Evolutionary conservation across 2,113 vertebrate species (phyloP).

Genomic region (Ailuropoda melanoleuca): DNA sequence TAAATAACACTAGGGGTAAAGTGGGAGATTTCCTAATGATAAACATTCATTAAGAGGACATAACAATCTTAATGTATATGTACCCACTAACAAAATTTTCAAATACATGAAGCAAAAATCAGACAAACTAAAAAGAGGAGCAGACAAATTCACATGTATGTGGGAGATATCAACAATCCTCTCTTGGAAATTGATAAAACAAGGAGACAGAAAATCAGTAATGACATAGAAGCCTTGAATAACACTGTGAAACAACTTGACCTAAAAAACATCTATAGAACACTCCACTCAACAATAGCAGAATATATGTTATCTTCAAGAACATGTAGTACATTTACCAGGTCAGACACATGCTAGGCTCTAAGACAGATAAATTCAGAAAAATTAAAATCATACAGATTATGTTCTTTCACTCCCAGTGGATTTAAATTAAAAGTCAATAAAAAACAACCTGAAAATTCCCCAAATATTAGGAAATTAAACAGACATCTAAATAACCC

Average conservation of each 20-base stretch:
- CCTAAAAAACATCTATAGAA: not conserved
- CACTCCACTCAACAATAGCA: not conserved
- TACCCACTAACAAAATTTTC: not conserved
- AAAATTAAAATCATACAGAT: not conserved
- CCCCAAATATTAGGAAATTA: not conserved
- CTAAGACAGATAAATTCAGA: not conserved
- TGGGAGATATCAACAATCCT: not conserved
- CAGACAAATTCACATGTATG: not conserved
- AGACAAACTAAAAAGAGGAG: not conserved
- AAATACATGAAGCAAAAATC: not conserved
- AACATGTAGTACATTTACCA: not conserved
- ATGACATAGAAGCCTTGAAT: not conserved
- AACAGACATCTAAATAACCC: not conserved
- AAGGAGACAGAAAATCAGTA: not conserved
- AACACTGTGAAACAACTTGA: not conserved
- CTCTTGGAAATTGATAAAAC: not conserved
- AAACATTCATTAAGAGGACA: not conserved
- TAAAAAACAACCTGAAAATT: not conserved
- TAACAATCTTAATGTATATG: not conserved
- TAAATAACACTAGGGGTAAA: not conserved
- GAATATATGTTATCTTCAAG: not conserved
- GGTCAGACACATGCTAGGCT: not conserved
- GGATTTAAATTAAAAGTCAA: not conserved
- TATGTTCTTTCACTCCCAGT: not conserved
- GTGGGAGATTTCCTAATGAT: not conserved